Conservation (phyloP, 2,113 vertebrate genomes). For the Chloroceryle aenea region DNA sequence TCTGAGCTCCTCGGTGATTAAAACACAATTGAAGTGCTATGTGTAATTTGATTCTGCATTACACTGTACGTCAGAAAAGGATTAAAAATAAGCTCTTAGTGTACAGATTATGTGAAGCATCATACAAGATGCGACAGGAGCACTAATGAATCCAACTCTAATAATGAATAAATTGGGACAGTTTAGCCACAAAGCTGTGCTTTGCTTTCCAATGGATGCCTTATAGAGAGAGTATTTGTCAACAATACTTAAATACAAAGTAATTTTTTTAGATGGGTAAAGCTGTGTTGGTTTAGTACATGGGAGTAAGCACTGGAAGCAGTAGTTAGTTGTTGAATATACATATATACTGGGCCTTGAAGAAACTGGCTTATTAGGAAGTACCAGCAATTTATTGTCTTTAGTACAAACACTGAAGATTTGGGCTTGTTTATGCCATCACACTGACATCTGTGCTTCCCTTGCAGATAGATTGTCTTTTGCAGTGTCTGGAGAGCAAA, state of each 20-base stretch:
- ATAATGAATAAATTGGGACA: not conserved
- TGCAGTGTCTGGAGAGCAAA: not conserved
- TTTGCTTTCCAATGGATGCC: not conserved
- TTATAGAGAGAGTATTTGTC: not conserved
- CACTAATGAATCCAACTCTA: constrained; percentile 36
- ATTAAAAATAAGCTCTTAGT: constrained; percentile 58
- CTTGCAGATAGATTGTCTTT: not conserved
- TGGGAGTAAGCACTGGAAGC: not conserved
- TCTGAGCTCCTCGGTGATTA: not conserved
- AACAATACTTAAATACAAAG: not conserved
- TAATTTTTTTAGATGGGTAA: not conserved
- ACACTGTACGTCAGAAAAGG: constrained; percentile 27
- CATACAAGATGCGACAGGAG: constrained; percentile 21
- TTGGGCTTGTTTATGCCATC: not conserved
- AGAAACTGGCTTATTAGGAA: not conserved
- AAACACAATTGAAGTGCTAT: constrained; percentile 19
- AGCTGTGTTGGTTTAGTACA: not conserved
- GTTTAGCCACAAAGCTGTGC: not conserved
- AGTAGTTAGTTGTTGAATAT: not conserved
- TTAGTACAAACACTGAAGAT: not conserved
- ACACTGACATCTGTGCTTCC: not conserved
- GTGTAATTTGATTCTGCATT: constrained; percentile 13
- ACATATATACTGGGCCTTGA: not conserved
- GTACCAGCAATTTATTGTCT: not conserved
- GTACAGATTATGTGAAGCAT: constrained; percentile 28